These are phyloP conservation scores for Battus philenor DNA, from an alignment of 1,140 invertebrate species.

Conservation along the genomic window DNA sequence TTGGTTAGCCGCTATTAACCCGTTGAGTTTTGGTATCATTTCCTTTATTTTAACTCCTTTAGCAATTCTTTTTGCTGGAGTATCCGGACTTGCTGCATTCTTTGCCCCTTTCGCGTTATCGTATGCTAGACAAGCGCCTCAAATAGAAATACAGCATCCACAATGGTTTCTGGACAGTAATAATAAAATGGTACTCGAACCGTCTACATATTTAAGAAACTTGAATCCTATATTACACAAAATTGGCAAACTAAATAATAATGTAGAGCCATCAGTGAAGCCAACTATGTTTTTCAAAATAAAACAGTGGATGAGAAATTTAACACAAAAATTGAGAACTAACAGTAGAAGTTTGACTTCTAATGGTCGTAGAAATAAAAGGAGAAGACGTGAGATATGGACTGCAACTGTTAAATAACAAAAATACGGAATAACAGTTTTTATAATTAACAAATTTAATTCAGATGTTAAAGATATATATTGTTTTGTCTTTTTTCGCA, in stretches of 20 bases:
- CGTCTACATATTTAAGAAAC: slow-evolving; percentile 31
- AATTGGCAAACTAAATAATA: slow-evolving; percentile 21
- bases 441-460: too few relatives aligned
- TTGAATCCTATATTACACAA: slow-evolving; percentile 20
- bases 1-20: slow-evolving; percentile 60
- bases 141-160: slow-evolving; percentile 37
- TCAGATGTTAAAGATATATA: too few relatives aligned
- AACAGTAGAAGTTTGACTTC: slow-evolving; percentile 14
- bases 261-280: slow-evolving; percentile 13
- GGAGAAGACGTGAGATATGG: slow-evolving; percentile 47
- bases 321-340: slow-evolving; percentile 27
- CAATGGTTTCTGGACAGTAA: slow-evolving; percentile 54
- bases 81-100: slow-evolving; percentile 46
- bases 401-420: slow-evolving; percentile 36
- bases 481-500: too few relatives aligned
- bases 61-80: slow-evolving; percentile 51
- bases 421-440: too few relatives aligned
- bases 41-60: slow-evolving; percentile 55
- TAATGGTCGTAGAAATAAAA: slow-evolving; percentile 31
- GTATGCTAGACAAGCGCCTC: slow-evolving; percentile 48
- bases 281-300: slow-evolving; percentile 36
- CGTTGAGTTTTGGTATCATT: slow-evolving; percentile 52
- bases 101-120: slow-evolving; percentile 51
- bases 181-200: slow-evolving; percentile 46
- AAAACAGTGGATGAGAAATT: slow-evolving; percentile 39